phyloP scores from a whole-genome alignment of 2,888 invertebrate species.

The Bhutanitis thaidina region DNA sequence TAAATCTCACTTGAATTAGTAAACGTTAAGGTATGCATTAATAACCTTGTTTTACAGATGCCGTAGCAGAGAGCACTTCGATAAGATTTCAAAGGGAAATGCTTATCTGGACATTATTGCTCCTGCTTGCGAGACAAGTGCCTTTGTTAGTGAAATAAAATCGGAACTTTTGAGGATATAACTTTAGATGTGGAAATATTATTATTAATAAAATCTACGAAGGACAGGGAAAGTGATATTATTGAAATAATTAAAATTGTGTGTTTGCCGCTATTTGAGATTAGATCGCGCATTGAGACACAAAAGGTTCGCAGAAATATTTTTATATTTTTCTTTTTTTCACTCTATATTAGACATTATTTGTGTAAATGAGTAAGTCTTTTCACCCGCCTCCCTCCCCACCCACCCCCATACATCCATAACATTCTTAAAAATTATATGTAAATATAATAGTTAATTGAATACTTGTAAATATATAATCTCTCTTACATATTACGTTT shows the following conservation, averaged over 20 bases:
- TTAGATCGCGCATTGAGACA: background rate
- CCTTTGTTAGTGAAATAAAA: conserved; percentile 43
- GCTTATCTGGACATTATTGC: conserved; percentile 49
- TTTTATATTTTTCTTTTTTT: background rate
- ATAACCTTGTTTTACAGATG: conserved; percentile 42
- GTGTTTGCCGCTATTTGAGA: background rate
- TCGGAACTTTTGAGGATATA: background rate
- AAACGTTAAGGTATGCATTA: background rate
- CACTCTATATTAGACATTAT: background rate
- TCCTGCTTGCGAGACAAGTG: conserved; percentile 53
- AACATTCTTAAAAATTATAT: no score
- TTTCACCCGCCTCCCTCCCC: no score
- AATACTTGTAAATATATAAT: conserved; percentile 1
- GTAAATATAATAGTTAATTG: background rate
- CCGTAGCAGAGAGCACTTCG: conserved; percentile 49
- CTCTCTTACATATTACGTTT: background rate
- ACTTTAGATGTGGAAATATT: background rate
- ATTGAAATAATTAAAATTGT: background rate
- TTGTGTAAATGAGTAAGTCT: no score
- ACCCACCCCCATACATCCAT: no score
- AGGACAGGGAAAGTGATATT: conserved; percentile 12
- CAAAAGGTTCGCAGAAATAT: background rate
- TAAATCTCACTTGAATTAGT: no score
- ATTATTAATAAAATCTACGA: background rate
- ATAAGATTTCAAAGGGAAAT: conserved; percentile 38